Conservation (phyloP, 2,113 vertebrate species). For the Limanda limanda region DNA sequence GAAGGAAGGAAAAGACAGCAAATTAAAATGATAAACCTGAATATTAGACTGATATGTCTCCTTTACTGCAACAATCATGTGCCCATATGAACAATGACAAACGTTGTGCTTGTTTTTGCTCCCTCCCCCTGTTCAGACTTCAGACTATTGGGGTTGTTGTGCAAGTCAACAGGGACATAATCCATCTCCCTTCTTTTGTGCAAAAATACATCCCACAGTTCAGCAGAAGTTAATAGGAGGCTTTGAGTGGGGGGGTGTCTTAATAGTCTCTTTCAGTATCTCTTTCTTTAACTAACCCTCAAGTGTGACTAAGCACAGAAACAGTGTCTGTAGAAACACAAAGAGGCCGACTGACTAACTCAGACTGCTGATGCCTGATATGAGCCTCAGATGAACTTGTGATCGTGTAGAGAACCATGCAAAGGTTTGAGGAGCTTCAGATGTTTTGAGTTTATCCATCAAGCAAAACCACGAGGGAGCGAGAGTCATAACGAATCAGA, state of each 20-base stretch:
- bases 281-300: background rate
- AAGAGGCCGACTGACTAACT: background rate
- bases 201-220: background rate
- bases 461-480: background rate
- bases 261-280: background rate
- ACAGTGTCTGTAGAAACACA: background rate
- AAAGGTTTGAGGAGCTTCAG: background rate
- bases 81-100: background rate
- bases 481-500: background rate
- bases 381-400: background rate
- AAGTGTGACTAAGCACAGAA: background rate
- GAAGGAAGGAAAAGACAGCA: background rate
- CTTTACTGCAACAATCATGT: background rate
- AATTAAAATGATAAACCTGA: background rate
- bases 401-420: background rate
- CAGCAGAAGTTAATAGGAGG: background rate
- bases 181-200: background rate
- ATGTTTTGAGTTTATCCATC: background rate
- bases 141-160: background rate
- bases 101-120: background rate
- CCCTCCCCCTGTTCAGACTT: background rate
- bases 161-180: background rate
- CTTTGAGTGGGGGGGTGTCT: background rate
- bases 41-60: background rate
- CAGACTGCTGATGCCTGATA: background rate